These are phyloP conservation scores for Caenorhabditis briggsae DNA, from an alignment of 1,140 invertebrate species.

Conservation along the genomic window DNA sequence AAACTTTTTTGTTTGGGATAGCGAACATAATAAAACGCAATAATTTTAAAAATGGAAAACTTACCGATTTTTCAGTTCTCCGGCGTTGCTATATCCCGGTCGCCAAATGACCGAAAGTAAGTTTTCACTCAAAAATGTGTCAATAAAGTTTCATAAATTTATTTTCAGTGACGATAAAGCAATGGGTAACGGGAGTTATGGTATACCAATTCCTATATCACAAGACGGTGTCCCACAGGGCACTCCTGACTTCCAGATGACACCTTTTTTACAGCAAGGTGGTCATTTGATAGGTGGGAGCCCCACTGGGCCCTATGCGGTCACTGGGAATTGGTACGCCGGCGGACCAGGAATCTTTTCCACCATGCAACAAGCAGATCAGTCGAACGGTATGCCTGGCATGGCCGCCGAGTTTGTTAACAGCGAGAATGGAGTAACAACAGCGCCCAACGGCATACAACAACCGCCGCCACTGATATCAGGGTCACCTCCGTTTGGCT, in stretches of 20 bases:
- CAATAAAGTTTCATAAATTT: neutral
- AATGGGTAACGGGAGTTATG: conserved; percentile 52
- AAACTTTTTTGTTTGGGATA: too few relatives aligned
- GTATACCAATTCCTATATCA: conserved; percentile 39
- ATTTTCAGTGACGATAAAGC: conserved; percentile 55
- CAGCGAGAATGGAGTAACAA: conserved; percentile 17
- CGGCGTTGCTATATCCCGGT: neutral
- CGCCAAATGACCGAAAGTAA: conserved; percentile 12
- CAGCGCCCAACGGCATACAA: neutral
- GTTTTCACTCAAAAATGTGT: neutral
- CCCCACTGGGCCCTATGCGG: conserved; percentile 59
- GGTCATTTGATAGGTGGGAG: conserved; percentile 56
- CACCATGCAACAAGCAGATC: conserved; percentile 23
- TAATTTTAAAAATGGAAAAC: neutral
- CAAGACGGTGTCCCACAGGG: conserved; percentile 37
- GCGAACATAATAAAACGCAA: neutral
- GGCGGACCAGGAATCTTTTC: neutral
- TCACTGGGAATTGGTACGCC: conserved; percentile 25
- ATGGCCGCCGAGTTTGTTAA: conserved; percentile 22
- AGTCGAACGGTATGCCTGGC: conserved; percentile 10
- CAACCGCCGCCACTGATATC: conserved; percentile 46
- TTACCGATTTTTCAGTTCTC: conserved; percentile 1
- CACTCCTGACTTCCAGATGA: conserved; percentile 68
- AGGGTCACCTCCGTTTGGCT: conserved; percentile 44
- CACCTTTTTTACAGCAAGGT: conserved; percentile 56